Evolutionary conservation across 2,888 invertebrate species (phyloP).

Genomic region (Tipula vernalis): DNA sequence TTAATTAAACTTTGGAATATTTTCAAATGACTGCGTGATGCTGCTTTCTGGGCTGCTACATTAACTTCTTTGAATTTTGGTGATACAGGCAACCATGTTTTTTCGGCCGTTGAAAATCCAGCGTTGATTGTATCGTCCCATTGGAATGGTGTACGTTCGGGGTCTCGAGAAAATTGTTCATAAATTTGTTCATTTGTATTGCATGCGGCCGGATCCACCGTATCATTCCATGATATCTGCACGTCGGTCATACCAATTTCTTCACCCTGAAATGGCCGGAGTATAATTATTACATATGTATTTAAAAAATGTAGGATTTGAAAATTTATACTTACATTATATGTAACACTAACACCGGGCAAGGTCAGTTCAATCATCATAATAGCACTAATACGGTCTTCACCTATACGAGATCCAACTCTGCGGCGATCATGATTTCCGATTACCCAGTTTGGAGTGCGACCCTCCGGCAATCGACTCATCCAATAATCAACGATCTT

Average conservation of each 20-base stretch:
- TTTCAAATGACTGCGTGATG: slow-evolving; percentile 41
- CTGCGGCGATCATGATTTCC: slow-evolving; percentile 54
- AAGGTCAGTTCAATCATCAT: slow-evolving; percentile 70
- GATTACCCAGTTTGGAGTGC: slow-evolving; percentile 54
- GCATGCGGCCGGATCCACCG: slow-evolving; percentile 50
- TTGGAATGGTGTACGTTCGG: slow-evolving; percentile 49
- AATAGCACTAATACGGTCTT: slow-evolving; percentile 54
- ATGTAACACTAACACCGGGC: slow-evolving; percentile 74
- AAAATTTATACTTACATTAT: slow-evolving; percentile 43
- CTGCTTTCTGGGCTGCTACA: slow-evolving; percentile 35
- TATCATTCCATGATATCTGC: slow-evolving; percentile 46
- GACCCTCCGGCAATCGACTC: slow-evolving; percentile 40
- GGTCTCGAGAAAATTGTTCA: slow-evolving; percentile 44
- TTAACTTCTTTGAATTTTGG: slow-evolving; percentile 45
- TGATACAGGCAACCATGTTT: slow-evolving; percentile 30
- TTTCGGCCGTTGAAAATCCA: slow-evolving; percentile 25
- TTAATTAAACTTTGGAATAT: slow-evolving; percentile 43
- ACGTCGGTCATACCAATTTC: slow-evolving; percentile 69
- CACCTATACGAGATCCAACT: slow-evolving; percentile 41
- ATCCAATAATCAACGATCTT: slow-evolving; percentile 43
- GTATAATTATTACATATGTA: too few species aligned
- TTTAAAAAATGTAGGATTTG: too few species aligned
- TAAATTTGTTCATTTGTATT: slow-evolving; percentile 48
- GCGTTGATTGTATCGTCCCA: slow-evolving; percentile 39
- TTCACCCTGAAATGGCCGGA: slow-evolving; percentile 48